phyloP scores from a whole-genome alignment of 2,113 vertebrate species.

The Paedocypris sp. region DNA sequence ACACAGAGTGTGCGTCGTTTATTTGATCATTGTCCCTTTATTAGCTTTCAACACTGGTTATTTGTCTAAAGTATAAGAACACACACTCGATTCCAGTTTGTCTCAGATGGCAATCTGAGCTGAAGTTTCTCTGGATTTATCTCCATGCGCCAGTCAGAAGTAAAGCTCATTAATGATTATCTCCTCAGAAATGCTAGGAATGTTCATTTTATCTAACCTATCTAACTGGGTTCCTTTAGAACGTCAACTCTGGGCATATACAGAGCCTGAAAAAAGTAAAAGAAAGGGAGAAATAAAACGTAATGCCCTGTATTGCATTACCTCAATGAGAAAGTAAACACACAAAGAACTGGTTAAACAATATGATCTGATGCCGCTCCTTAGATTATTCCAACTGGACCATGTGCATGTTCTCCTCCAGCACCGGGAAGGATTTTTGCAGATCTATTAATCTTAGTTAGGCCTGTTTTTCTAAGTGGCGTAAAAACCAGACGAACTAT shows the following conservation, averaged over 20 bases:
- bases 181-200: constrained; percentile 51
- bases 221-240: constrained; percentile 29
- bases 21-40: no score
- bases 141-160: not conserved
- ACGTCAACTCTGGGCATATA: constrained; percentile 4
- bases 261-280: not conserved
- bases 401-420: no score
- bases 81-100: not conserved
- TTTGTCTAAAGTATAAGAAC: no score
- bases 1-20: no score
- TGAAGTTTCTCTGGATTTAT: constrained; percentile 14
- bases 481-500: no score
- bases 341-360: constrained; percentile 18
- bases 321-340: constrained; percentile 31
- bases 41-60: no score
- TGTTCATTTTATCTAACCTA: constrained; percentile 41
- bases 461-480: no score
- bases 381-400: not conserved
- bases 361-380: not conserved
- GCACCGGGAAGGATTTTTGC: no score
- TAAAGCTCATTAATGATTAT: constrained; percentile 58
- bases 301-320: not conserved
- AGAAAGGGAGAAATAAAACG: not conserved
- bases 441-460: no score
- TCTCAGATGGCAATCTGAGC: not conserved